Conservation (phyloP, 2,797 vertebrate genomes). For the Gymnoscopelus braueri region DNA sequence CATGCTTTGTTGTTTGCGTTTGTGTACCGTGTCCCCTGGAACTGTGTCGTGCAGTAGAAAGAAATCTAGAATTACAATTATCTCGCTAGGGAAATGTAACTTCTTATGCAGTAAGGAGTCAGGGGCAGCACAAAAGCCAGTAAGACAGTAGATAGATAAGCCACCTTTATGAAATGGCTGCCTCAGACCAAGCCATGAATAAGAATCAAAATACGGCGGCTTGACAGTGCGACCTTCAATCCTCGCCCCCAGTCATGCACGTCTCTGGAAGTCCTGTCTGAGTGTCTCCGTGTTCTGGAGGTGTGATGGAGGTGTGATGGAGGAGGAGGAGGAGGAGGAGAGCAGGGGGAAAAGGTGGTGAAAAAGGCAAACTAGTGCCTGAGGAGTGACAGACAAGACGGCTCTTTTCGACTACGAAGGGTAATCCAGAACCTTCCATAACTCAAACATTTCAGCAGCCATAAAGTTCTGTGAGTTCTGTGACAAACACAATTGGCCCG, state of each 20-base stretch:
- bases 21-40: no score
- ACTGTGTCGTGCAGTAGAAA: no score
- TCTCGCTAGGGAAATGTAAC: no score
- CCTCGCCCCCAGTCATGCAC: not conserved
- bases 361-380: conserved; percentile 42
- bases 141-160: not conserved
- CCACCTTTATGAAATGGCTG: not conserved
- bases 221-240: conserved; percentile 3
- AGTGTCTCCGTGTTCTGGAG: conserved; percentile 19
- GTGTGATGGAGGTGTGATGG: conserved; percentile 25
- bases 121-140: not conserved
- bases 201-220: not conserved
- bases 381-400: conserved; percentile 20
- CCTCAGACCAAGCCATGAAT: conserved; percentile 2
- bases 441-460: no score
- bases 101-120: no score
- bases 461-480: no score
- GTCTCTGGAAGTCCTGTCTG: not conserved
- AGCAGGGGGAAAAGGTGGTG: conserved; percentile 9
- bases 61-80: no score
- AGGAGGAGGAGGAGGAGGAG: not conserved
- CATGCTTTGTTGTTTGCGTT: no score
- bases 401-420: no score
- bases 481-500: no score
- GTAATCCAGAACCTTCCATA: no score